Base-by-base conservation (phyloP, 2,113 vertebrate genomes). In the Xenotilapia leptura region DNA sequence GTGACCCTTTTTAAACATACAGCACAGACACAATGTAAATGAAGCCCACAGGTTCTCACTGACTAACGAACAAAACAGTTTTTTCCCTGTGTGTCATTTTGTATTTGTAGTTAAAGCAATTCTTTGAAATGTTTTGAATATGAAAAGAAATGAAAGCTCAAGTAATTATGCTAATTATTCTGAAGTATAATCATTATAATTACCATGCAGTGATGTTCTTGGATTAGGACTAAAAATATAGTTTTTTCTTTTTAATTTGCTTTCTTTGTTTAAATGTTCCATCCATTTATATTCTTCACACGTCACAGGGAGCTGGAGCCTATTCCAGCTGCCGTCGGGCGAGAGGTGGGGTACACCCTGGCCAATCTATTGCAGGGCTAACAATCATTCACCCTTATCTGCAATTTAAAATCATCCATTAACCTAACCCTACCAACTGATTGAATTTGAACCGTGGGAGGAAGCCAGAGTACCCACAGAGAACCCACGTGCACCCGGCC, bases 1-100 rank as follows among this genome's bases (percentile, higher is more conserved):
- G 54, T 90, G 90, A 90, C 88, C 90, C 88, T 65, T 56, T 85
- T 84, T 80, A 45, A 58, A 88, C 80, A 81, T 49, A 81, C 79
- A 75, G 23, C 15, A 28, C 80, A 83, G 28, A 83, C 62, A 83
- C 68, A 47, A 82, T 85, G 80, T 83, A 83, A 89, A 93, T 85
- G 23, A 89, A 85, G 80, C 58, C 21, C 45, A 82, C 21, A 62
- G 54, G 1, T 51, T 51, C 73, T 77, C 45, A 77, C 73, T 49
- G 45, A 51, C 45, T 77, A 51, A 77, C 3, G 3, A 75, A 28
- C 70, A 75, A 75, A 49, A 75, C 42, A 19, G 14, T 5, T 3
- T 28, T 47, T 47, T 47, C 1, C 40, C 6, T 51, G 12, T 28
- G 26, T 17, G 26, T 47, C 4, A 2, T 23, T 38, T 13, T 77